Base-by-base conservation (phyloP, 2,888 invertebrate genomes). In the Eudasyphora cyanicolor region DNA sequence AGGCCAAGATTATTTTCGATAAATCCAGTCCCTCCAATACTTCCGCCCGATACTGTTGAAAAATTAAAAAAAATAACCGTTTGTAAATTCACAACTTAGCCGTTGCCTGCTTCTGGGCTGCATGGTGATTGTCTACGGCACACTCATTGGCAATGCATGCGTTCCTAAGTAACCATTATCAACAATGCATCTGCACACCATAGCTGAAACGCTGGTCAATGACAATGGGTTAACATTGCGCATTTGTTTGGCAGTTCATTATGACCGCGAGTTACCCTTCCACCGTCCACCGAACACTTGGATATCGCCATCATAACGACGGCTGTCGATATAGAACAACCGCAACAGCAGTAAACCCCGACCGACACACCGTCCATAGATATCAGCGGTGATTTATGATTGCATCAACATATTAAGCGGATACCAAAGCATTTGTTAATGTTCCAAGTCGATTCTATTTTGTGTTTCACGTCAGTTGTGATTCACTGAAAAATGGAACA, bases 331-430 rank as follows among this genome's bases (percentile, higher is more conserved):
- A 35, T 32, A 17, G 51, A 82, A 38, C n/a, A 51, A 7, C 49
- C 17, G 27, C 21, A 49, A 64, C 14, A 38, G 7, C 38, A 69
- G 32, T 27, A 17, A 45, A 78, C 67, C n/a, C 49, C 35, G 21
- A 64, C 4, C 3, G 45, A 17, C 24, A 27, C 38, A 78, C 14
- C 14, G 1, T 24, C 27, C n/a, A n/a, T n/a, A n/a, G 27, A 14
- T 24, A 57, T 24, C 27, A 24, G 14, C 4, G 42, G 27, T 82
- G 67, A 82, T 82, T 82, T 82, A 79, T 82, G 82, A 76, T 64
- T 78, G 54, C 78, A 57, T 57, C 57, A 57, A 57, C 27, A 57
- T 57, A 57, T 54, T 21, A 4, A 57, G 6, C 1, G 27, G 27
- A 27, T 24, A 49, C 2, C 17, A 8, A 57, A 57, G 57, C 27